phyloP scores from a whole-genome alignment of 2,113 vertebrate genomes.

The Triplophysa rosa region DNA sequence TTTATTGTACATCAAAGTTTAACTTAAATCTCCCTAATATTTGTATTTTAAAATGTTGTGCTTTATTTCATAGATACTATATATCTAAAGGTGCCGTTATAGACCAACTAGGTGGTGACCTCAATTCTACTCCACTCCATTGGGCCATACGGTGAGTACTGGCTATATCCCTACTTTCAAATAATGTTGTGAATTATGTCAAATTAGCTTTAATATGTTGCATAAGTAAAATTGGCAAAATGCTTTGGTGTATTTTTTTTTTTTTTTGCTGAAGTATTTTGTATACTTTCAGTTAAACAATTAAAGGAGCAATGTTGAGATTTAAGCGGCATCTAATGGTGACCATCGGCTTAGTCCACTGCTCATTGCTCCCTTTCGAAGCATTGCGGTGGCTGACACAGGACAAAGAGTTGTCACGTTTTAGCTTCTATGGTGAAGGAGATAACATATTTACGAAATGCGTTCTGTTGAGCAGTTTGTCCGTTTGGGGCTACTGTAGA shows the following conservation, averaged over 20 bases:
- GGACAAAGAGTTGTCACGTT: no score
- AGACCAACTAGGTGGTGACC: slow-evolving; percentile 93
- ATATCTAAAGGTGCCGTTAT: slow-evolving; percentile 92
- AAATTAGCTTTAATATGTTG: neutral
- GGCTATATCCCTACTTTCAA: neutral
- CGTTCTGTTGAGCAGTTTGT: no score
- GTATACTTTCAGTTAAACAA: no score
- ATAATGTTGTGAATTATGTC: neutral
- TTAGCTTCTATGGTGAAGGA: no score
- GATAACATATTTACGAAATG: no score
- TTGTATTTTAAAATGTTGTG: neutral
- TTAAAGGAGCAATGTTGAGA: no score
- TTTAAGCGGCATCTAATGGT: no score
- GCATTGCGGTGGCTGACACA: no score
- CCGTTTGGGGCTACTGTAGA: no score
- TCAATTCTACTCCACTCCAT: slow-evolving; percentile 96
- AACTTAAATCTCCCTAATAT: neutral
- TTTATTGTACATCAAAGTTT: neutral
- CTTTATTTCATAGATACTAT: slow-evolving; percentile 78
- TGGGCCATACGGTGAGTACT: slow-evolving; percentile 89
- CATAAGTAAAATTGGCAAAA: neutral
- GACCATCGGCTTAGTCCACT: no score
- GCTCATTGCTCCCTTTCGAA: no score
- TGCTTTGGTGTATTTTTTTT: no score
- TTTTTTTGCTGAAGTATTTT: neutral